Base-by-base conservation (phyloP, 2,888 invertebrate species). In the Brenthis daphne region DNA sequence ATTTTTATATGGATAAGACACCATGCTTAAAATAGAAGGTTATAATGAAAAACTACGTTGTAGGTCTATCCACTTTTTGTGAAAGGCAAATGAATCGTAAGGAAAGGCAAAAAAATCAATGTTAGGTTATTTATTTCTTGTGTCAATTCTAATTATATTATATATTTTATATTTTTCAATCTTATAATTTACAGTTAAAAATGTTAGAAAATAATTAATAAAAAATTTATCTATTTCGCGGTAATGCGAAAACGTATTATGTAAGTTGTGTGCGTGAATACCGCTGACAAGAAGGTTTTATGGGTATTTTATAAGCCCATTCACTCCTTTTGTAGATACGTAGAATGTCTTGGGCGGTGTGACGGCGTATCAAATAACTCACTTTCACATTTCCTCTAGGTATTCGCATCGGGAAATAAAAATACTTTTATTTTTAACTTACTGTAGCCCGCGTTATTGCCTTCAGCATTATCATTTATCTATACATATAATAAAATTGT, bases 281-380 rank as follows among this genome's bases (percentile, higher is more conserved):
- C 51, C 43, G 65, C 65, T 50, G 20, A 43, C 53, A 58, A 53
- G 63, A 58, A 55, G 11, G 43, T 64, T 57, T 66, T 58, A 70
- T 67, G 67, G 57, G 58, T 64, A 55, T 67, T 67, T 70, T 63
- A 70, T 58, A 43, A 43, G 8, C 11, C 37, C 37, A 43, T 43
- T 43, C 11, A 43, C 11, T 43, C 37, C 37, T 43, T 43, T 43
- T 43, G 37, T 43, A 11, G 8, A 43, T 43, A 43, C 48, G 48
- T 13, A 53, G 65, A 61, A 64, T 67, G 57, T 64, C 51, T 57
- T 24, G 57, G 24, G 43, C n/a, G 51, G 67, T n/a, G 53, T 65
- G 64, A 56, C 55, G 50, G 14, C 50, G 60, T 29, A 69, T 69
- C 60, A 56, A 65, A 69, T 65, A 69, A 47, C 37, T 55, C 37